These are phyloP conservation scores for Apodemia duryi DNA, from an alignment of 2,888 invertebrate genomes.

Conservation along the genomic window DNA sequence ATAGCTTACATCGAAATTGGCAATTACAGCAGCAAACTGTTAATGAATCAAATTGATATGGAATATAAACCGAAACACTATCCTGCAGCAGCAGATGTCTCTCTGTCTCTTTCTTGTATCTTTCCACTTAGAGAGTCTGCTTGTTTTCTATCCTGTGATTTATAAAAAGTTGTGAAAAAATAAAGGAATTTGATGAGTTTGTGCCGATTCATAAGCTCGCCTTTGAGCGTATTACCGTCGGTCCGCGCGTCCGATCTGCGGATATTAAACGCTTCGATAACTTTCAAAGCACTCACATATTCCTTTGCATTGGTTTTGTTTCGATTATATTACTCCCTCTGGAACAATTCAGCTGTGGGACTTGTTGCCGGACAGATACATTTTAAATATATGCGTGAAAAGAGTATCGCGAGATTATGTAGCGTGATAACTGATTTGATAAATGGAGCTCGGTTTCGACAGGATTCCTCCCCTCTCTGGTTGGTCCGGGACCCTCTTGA, in stretches of 20 bases:
- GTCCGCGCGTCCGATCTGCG: constrained; percentile 32
- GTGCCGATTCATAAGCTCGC: constrained; percentile 11
- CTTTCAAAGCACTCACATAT: constrained; percentile 36
- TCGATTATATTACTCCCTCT: background rate
- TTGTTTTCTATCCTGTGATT: no score
- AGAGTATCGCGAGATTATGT: no score
- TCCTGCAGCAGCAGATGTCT: no score
- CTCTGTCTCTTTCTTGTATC: no score
- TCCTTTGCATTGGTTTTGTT: constrained; percentile 16
- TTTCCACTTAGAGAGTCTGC: no score
- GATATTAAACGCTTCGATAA: constrained; percentile 50
- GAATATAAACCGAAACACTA: constrained; percentile 37
- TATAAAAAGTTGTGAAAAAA: background rate
- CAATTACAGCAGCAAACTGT: background rate
- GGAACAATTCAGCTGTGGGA: background rate
- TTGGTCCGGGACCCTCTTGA: no score
- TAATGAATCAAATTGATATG: constrained; percentile 20
- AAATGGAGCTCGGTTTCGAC: no score
- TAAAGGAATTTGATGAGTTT: constrained; percentile 1
- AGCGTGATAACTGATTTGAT: no score
- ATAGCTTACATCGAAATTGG: background rate
- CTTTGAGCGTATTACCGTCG: constrained; percentile 19
- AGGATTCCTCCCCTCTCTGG: no score
- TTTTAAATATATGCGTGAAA: no score
- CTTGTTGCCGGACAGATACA: background rate